Percentiles rank a stretch among this genome's conserved stretches.
phyloP scores from a whole-genome alignment of 2,888 invertebrate species.

The Nephrotoma guestfalica region DNA sequence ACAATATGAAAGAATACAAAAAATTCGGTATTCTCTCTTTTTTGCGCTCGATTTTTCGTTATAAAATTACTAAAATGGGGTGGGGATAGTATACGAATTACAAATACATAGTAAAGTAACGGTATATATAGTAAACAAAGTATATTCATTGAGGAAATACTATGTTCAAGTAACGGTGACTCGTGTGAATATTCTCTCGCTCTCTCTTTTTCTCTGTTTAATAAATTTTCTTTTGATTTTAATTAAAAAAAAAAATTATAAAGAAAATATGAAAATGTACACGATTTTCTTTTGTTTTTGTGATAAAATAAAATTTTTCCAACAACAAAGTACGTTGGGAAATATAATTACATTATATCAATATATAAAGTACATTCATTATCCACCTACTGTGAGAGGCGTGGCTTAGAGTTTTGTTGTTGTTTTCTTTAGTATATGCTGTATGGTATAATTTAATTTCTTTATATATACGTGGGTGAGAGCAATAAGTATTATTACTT shows the following conservation, averaged over 20 bases:
- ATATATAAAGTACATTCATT: neutral
- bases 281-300: neutral
- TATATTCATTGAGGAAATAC: neutral
- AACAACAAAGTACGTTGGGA: neutral
- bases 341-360: neutral
- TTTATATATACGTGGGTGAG: neutral
- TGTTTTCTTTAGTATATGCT: neutral
- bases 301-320: neutral
- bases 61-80: neutral
- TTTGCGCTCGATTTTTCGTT: neutral
- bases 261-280: neutral
- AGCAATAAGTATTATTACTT: neutral
- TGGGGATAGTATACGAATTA: neutral
- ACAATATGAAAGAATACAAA: neutral
- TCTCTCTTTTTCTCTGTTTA: neutral
- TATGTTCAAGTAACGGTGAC: neutral
- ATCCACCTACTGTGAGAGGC: slow-evolving; percentile 2
- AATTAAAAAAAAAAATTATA: neutral
- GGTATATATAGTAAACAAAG: neutral
- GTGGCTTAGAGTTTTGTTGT: neutral
- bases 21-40: neutral
- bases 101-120: neutral
- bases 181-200: neutral
- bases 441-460: neutral
- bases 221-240: neutral